A percentile compares a stretch with the other conserved stretches of the same genome.
phyloP scores from a whole-genome alignment of 2,888 invertebrate genomes.

The Mythimna pallens region DNA sequence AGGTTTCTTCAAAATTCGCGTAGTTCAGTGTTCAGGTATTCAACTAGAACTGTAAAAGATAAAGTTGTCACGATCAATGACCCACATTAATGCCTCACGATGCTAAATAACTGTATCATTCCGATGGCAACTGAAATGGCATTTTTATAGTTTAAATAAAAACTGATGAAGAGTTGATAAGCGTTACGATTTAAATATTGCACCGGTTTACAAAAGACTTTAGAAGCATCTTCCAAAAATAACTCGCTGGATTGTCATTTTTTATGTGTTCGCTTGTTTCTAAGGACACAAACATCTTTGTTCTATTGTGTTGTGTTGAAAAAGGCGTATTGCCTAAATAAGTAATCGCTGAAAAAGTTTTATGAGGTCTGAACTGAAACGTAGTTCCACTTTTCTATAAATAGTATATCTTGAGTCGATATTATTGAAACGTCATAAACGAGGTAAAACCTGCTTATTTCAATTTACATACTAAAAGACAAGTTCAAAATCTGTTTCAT shows the following conservation, averaged over 20 bases:
- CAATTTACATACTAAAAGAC: conserved; percentile 57
- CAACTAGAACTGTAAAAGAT: conserved; percentile 15
- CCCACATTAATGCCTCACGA: conserved; percentile 10
- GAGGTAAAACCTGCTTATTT: conserved; percentile 32
- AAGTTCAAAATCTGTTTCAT: conserved; percentile 47
- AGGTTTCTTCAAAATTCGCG: conserved; percentile 12
- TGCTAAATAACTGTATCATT: conserved; percentile 41
- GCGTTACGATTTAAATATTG: conserved; percentile 4
- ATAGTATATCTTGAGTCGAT: conserved; percentile 3
- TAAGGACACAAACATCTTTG: neutral
- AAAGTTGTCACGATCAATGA: conserved; percentile 32
- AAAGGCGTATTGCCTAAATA: neutral
- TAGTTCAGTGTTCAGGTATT: conserved; percentile 1
- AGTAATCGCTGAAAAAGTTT: neutral
- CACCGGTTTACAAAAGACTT: neutral
- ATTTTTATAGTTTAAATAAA: conserved; percentile 26
- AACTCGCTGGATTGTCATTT: neutral
- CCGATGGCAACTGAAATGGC: conserved; percentile 14
- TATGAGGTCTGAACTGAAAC: neutral
- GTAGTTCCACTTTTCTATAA: neutral
- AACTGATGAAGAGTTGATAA: conserved; percentile 15
- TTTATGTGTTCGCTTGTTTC: neutral
- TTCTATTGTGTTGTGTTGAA: neutral
- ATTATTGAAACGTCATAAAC: conserved; percentile 28
- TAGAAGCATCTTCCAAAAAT: neutral